Base-by-base conservation (phyloP, 1,140 invertebrate species). In the Colletes latitarsis region DNA sequence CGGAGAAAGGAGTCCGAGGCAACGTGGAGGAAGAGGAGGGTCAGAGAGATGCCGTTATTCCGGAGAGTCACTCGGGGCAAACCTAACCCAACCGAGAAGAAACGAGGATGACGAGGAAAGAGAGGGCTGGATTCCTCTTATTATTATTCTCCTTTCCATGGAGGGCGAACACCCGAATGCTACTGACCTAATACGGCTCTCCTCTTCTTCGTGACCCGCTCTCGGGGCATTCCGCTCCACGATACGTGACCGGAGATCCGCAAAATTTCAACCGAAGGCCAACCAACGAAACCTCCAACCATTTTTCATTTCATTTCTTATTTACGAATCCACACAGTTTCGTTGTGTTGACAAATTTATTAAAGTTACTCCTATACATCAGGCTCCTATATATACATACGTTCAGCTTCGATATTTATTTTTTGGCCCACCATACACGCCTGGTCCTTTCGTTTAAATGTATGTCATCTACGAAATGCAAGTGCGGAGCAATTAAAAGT, bases 21-120 rank as follows among this genome's bases (percentile, higher is more conserved):
- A 58, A 53, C 49, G 62, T 53, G 58, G 17, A 60, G 73, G 46
- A 62, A 49, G 64, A 72, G 52, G 68, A 68, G 73, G 53, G 14
- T 19, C 43, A 58, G 74, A 88, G 74, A 88, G 83, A 78, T 88
- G 86, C 87, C 87, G 87, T 88, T 88, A 88, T 76, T 88, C 70
- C 69, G 68, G 39, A 82, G 86, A 88, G 83, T 85, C 74, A 82
- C 86, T 85, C 86, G 73, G 77, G 74, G 68, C 85, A 82, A 78
- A 73, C 77, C 83, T 82, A 82, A 83, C 86, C 76, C 75, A 84
- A 84, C 85, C 64, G 78, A 78, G 80, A 69, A 77, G 67, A 46
- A 77, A 66, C 66, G 70, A 75, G 82, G 60, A 70, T 64, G 58
- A 64, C 46, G 30, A 57, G 53, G 57, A 69, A 21, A 21, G 70